A percentile compares a stretch with the other conserved stretches of the same genome.
phyloP scores from a whole-genome alignment of 2,888 invertebrate species.

The Acrobasis repandana region DNA sequence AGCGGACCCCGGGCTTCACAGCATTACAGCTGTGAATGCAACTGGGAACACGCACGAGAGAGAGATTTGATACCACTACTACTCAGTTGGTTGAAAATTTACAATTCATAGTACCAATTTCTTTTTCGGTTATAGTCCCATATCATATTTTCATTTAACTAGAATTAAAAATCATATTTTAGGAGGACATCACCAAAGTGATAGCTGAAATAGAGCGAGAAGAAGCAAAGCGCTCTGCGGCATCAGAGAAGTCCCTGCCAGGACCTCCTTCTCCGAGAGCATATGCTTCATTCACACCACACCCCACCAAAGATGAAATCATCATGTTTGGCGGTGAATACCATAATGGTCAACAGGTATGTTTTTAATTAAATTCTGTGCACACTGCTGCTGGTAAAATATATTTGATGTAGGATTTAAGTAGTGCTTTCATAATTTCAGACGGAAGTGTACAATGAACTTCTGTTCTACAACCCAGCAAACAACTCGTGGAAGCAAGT shows the following conservation, averaged over 20 bases:
- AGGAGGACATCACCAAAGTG: constrained; percentile 93
- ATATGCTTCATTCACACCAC: constrained; percentile 90
- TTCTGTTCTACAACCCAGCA: constrained; percentile 91
- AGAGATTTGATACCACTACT: too few species aligned
- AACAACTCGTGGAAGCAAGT: constrained; percentile 91
- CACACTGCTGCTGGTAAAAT: too few species aligned
- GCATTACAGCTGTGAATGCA: too few species aligned
- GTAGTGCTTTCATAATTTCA: constrained; percentile 57
- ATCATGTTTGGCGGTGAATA: constrained; percentile 96
- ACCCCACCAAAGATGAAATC: constrained; percentile 92
- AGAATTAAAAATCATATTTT: constrained; percentile 36
- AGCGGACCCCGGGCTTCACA: too few species aligned
- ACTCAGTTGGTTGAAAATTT: too few species aligned
- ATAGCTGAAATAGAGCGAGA: constrained; percentile 90
- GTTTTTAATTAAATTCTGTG: neutral
- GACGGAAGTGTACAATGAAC: constrained; percentile 93
- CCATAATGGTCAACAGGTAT: constrained; percentile 92
- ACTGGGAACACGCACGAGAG: too few species aligned
- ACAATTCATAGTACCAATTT: too few species aligned
- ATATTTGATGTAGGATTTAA: neutral
- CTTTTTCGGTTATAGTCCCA: too few species aligned
- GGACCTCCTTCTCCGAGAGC: constrained; percentile 88
- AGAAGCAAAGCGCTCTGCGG: constrained; percentile 86
- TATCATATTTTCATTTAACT: too few species aligned
- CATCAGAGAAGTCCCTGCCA: constrained; percentile 84